A percentile compares a stretch with the other conserved stretches of the same genome.
Conservation (phyloP, 1,140 invertebrate genomes). For the Ephestia elutella region DNA sequence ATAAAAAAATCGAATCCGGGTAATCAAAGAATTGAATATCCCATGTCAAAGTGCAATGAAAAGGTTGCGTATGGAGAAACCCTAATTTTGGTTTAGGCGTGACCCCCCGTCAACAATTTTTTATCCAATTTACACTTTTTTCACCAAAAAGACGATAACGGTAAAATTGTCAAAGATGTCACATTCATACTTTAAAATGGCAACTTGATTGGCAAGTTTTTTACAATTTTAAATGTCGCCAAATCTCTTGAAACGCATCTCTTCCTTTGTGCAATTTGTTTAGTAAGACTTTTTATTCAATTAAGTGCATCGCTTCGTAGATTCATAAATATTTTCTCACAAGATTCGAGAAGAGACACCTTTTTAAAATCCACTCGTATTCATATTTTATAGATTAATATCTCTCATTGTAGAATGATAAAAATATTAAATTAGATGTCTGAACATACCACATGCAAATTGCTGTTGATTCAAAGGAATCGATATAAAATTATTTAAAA, state of each 20-base stretch:
- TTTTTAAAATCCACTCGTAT: conserved; percentile 12
- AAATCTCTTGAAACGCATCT: conserved; percentile 61
- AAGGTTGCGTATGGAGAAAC: conserved; percentile 62
- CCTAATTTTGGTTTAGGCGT: conserved; percentile 69
- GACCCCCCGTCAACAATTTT: conserved; percentile 71
- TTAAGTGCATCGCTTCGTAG: conserved; percentile 24
- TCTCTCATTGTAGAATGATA: neutral
- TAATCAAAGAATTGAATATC: conserved; percentile 58
- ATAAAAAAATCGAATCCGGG: conserved; percentile 44
- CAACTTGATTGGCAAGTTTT: conserved; percentile 71
- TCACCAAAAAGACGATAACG: conserved; percentile 51
- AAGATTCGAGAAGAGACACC: conserved; percentile 27
- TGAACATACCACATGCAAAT: conserved; percentile 8
- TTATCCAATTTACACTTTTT: conserved; percentile 61
- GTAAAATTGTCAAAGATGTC: conserved; percentile 61
- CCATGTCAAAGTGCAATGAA: conserved; percentile 70
- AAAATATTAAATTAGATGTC: neutral
- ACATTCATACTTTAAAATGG: conserved; percentile 60
- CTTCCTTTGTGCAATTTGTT: conserved; percentile 35
- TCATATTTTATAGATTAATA: conserved; percentile 10
- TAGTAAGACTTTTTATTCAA: conserved; percentile 44
- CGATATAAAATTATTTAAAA: conserved; percentile 16
- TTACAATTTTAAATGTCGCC: conserved; percentile 46
- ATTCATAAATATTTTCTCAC: conserved; percentile 48
- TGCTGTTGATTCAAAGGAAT: conserved; percentile 6